Conservation (phyloP, 2,113 vertebrate species). For the Hippoglossus stenolepis region DNA sequence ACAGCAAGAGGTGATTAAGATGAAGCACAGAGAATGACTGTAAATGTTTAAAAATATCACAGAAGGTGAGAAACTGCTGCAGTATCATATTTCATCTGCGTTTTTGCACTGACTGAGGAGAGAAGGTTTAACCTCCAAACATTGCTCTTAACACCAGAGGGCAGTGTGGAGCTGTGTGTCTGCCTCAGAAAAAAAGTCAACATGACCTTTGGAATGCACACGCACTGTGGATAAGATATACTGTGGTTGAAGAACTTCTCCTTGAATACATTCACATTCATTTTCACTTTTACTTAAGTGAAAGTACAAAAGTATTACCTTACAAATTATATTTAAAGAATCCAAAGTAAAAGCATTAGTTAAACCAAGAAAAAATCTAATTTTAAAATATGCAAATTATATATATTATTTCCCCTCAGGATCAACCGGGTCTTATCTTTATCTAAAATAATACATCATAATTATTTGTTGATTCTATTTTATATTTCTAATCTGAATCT, state of each 20-base stretch:
- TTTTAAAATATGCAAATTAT: not conserved
- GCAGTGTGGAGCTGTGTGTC: conserved; percentile 40
- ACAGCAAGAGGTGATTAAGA: not conserved
- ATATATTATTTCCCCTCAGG: not conserved
- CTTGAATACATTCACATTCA: not conserved
- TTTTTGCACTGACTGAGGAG: not conserved
- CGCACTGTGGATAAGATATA: not conserved
- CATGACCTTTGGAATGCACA: not conserved
- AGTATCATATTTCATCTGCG: not conserved
- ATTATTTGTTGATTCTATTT: not conserved
- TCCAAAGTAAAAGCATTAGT: not conserved
- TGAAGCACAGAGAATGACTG: not conserved
- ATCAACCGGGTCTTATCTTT: not conserved
- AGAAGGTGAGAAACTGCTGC: not conserved
- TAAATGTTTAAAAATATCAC: not conserved
- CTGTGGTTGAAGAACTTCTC: not conserved
- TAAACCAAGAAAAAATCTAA: too few species aligned
- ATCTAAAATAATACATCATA: not conserved
- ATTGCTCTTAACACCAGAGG: conserved; percentile 37
- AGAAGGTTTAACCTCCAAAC: not conserved
- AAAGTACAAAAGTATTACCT: not conserved
- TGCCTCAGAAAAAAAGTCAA: not conserved
- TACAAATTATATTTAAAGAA: not conserved
- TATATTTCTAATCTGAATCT: not conserved
- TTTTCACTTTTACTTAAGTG: not conserved